Conservation (phyloP, 2,797 vertebrate species). For the Nothura maculosa region DNA sequence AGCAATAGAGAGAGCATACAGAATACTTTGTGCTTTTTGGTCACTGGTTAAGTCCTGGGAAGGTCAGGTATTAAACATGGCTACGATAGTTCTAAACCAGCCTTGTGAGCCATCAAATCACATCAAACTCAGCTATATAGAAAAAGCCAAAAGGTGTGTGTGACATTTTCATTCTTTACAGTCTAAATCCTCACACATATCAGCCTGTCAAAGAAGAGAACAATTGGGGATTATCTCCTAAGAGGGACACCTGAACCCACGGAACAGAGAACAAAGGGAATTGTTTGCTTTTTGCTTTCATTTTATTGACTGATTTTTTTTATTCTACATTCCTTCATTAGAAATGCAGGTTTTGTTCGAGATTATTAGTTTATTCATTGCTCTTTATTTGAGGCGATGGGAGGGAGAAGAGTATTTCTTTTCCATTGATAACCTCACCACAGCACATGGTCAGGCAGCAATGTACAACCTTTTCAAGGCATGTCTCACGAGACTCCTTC, state of each 20-base stretch:
- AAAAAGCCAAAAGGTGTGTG: slow-evolving; percentile 46
- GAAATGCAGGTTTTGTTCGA: not conserved
- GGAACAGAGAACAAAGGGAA: slow-evolving; percentile 7
- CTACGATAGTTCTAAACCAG: slow-evolving; percentile 60
- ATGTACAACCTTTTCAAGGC: not conserved
- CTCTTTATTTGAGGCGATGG: not conserved
- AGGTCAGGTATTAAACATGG: slow-evolving; percentile 62
- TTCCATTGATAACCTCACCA: not conserved
- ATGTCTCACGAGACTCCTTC: not conserved
- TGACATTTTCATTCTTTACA: slow-evolving; percentile 67
- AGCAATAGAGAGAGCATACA: not conserved
- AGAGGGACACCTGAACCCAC: not conserved
- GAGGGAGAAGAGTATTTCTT: not conserved
- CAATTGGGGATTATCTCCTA: slow-evolving; percentile 47
- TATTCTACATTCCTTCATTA: not conserved
- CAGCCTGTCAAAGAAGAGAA: slow-evolving; percentile 43
- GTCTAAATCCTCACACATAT: slow-evolving; percentile 59
- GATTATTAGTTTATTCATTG: not conserved
- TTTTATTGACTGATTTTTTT: not conserved
- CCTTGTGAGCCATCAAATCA: slow-evolving; percentile 60
- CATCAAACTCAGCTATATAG: slow-evolving; percentile 64
- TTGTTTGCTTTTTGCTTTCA: not conserved
- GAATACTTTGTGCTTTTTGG: slow-evolving; percentile 50
- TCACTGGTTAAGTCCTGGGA: slow-evolving; percentile 49
- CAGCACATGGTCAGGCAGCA: not conserved